Evolutionary conservation across 2,113 vertebrate genomes (phyloP), one percentile per base, ranked within the genome.

Genomic region (Laterallus jamaicensis): DNA sequence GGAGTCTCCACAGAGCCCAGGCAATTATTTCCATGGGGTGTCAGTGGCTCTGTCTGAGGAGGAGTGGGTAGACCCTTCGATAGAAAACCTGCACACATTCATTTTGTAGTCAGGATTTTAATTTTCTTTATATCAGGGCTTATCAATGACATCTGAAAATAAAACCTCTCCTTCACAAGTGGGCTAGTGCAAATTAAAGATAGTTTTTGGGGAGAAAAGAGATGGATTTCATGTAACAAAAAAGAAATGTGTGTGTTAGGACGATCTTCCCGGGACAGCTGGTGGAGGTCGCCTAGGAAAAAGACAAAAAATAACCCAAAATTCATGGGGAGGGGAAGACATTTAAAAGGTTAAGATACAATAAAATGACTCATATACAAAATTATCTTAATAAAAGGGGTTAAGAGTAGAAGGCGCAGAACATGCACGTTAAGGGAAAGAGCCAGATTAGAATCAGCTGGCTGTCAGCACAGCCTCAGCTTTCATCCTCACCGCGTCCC

Each of bases 231-330:
- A 70, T 63, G 31, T 83, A 94, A 93, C 60, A 96, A 60, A 93
- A 92, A 97, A 93, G 81, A 60, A 95, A 96, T 75, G 77, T 4
- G 14, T 76, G 84, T 86, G 86, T 97, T 98, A 98, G 90, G 96
- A 95, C 26, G 97, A 97, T 90, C 97, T 90, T 98, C 97, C 95
- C 58, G 98, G 97, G 92, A 97, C 95, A 63, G 95, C 97, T 95
- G 97, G 97, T 39, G 97, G 96, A 97, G 95, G 97, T 93, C 96
- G 96, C 97, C 98, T 98, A 89, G 94, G 96, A 66, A 92, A 97
- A 97, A 98, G 96, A 82, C 92, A 97, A 95, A 92, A 97, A 93
- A 90, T 86, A 94, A 95, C 91, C 95, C 87, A 97, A 96, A 96
- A 97, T 90, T 93, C 87, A 94, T 11, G 55, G 15, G 37, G 19